Percentiles rank a stretch among this genome's conserved stretches.
phyloP scores from a whole-genome alignment of 1,140 invertebrate species.

The Wiebesia pumilae region DNA sequence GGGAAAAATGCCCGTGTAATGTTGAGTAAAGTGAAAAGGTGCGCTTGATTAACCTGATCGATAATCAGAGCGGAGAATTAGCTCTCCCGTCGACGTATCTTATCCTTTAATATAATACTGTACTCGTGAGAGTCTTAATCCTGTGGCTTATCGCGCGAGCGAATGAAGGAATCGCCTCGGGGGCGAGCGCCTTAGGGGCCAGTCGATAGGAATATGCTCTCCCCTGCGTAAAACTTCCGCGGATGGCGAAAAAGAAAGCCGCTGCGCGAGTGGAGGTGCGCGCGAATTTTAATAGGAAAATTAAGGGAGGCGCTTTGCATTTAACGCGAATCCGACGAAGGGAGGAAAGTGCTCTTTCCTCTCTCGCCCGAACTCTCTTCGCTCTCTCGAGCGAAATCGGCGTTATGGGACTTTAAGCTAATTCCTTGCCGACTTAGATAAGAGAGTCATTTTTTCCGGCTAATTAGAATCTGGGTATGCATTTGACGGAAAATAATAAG shows the following conservation, averaged over 20 bases:
- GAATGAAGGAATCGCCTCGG: constrained; percentile 38
- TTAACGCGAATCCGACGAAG: not conserved
- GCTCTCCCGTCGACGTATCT: not conserved
- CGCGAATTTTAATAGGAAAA: constrained; percentile 53
- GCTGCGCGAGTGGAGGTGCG: not conserved
- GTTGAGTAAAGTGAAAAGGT: not conserved
- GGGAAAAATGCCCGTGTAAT: not conserved
- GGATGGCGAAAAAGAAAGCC: not conserved
- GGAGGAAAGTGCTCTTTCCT: not conserved
- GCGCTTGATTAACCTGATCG: constrained; percentile 15
- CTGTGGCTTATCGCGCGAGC: constrained; percentile 22
- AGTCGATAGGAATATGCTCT: not conserved
- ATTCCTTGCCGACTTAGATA: constrained; percentile 42
- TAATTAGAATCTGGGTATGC: constrained; percentile 51
- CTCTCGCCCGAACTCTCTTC: not conserved
- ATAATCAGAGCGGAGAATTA: not conserved
- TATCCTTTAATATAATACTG: not conserved
- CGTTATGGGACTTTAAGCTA: constrained; percentile 51
- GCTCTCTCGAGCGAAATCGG: constrained; percentile 33
- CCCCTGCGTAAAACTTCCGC: constrained; percentile 11
- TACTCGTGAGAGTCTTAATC: constrained; percentile 27
- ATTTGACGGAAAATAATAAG: constrained; percentile 17
- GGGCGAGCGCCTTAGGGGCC: not conserved
- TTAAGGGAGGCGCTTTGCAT: constrained; percentile 50
- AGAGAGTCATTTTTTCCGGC: constrained; percentile 38